Evolutionary conservation across 2,797 vertebrate genomes (phyloP).

Genomic region (Catostomus latipinnis): DNA sequence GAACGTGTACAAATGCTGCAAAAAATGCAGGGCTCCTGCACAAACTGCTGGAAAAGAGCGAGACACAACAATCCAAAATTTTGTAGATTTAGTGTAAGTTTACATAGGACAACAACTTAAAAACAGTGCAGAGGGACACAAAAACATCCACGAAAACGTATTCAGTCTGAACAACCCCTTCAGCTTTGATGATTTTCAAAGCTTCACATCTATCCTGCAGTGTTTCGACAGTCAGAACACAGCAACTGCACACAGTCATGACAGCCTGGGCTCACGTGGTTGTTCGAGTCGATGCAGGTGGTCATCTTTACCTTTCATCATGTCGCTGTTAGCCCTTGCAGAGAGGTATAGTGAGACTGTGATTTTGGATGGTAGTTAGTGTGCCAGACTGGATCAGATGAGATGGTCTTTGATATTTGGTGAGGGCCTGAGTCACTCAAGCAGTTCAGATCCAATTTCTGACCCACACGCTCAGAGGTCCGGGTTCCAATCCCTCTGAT

Average conservation of each 20-base stretch:
- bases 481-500: constrained; percentile 10
- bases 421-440: constrained; percentile 23
- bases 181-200: constrained; percentile 41
- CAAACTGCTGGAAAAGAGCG: no score
- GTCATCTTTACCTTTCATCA: constrained; percentile 57
- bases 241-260: background rate
- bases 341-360: constrained; percentile 11
- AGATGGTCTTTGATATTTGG: constrained; percentile 51
- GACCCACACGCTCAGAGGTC: constrained; percentile 16
- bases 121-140: no score
- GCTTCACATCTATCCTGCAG: constrained; percentile 21
- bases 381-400: constrained; percentile 39
- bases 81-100: no score
- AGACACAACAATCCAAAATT: no score
- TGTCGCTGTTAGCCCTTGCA: constrained; percentile 21
- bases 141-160: no score
- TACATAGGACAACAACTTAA: no score
- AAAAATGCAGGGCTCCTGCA: no score
- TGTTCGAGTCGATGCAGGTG: constrained; percentile 48
- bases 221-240: background rate
- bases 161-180: background rate
- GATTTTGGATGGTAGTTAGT: constrained; percentile 19
- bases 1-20: no score
- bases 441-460: constrained; percentile 49
- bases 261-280: background rate